Conservation (phyloP, 2,113 vertebrate genomes). For the Archocentrus centrarchus region DNA sequence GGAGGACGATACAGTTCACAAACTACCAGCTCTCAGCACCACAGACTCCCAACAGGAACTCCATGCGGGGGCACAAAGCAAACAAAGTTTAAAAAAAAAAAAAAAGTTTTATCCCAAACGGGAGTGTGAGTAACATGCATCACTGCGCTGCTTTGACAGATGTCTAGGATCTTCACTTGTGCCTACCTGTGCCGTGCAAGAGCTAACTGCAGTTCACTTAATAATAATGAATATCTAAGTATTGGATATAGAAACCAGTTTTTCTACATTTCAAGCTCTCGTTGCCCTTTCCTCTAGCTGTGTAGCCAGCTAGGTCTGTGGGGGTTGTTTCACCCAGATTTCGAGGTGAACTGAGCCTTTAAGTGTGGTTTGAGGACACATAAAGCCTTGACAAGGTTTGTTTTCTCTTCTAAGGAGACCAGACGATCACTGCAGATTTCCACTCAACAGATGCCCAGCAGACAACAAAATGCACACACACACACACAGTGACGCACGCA, state of each 20-base stretch:
- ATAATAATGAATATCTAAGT: neutral
- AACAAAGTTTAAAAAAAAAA: neutral
- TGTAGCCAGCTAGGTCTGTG: neutral
- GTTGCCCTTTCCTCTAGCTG: neutral
- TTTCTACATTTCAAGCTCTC: neutral
- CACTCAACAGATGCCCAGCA: slow-evolving; percentile 4
- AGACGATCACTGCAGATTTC: neutral
- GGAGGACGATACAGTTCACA: neutral
- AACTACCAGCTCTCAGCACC: too few species aligned
- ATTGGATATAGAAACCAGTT: rapidly evolving
- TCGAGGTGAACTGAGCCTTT: neutral
- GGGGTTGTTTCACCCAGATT: neutral
- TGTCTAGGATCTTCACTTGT: neutral
- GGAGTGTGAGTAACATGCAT: neutral
- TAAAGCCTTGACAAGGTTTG: neutral
- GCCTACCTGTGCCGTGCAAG: neutral
- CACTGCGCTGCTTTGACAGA: rapidly evolving
- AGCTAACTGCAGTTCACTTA: neutral
- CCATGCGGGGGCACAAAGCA: too few species aligned
- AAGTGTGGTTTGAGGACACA: slow-evolving; percentile 4
- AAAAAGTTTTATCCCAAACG: neutral
- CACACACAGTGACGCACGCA: too few species aligned
- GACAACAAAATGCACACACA: neutral
- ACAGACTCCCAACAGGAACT: too few species aligned
- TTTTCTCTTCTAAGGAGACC: neutral